These are phyloP conservation scores for Calcarius lapponicus DNA, from an alignment of 2,797 vertebrate species.

Conservation along the genomic window DNA sequence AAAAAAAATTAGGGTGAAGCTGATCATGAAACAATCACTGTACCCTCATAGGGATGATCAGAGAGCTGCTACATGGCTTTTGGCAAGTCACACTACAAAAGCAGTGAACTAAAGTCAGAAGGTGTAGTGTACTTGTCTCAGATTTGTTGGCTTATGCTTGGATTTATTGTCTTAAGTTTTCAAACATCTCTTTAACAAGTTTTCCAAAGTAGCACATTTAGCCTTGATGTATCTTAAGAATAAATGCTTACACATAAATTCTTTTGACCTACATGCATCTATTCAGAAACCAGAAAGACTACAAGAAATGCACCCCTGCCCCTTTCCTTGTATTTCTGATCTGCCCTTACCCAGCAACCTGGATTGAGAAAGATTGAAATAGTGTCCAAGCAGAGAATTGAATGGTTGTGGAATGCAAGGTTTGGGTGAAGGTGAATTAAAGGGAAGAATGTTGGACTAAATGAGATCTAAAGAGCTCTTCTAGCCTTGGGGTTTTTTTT, in stretches of 20 bases:
- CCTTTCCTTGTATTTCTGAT: background rate
- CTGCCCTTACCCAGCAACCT: background rate
- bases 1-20: background rate
- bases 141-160: background rate
- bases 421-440: background rate
- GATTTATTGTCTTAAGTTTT: background rate
- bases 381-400: background rate
- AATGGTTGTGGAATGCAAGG: background rate
- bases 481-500: background rate
- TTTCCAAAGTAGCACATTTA: background rate
- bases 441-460: background rate
- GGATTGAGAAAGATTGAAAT: background rate
- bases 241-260: background rate
- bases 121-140: background rate
- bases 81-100: background rate
- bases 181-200: background rate
- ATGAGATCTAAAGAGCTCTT: background rate
- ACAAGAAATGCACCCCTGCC: background rate
- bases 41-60: accelerated
- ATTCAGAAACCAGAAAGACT: background rate
- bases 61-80: background rate
- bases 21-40: background rate
- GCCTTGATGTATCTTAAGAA: background rate
- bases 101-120: background rate
- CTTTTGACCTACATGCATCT: background rate